Base-by-base conservation (phyloP, 2,888 invertebrate species). In the Alentia gelatinosa region DNA sequence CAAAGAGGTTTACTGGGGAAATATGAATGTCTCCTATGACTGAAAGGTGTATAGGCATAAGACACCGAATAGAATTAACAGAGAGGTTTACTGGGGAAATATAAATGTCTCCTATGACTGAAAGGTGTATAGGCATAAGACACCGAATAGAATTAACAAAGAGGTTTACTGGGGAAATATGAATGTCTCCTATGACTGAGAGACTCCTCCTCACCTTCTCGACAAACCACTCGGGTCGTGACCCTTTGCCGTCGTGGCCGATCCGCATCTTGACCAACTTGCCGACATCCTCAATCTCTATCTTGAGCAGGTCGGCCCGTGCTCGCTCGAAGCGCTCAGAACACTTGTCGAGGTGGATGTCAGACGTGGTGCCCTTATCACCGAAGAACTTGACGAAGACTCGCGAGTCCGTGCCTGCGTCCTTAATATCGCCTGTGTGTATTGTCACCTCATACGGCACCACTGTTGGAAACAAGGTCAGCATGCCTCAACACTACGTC, bases 321-420 rank as follows among this genome's bases (percentile, higher is more conserved):
- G 93, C 96, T 79, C 96, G 92, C 91, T 96, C 96, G 93, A 96
- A 96, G 90, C 95, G 93, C 89, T 96, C 95, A 5, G 94, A 95
- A 40, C 91, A 91, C 91, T 96, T 96, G 19, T 95, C 95, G 3
- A 96, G 93, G 26, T 94, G 92, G 0, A 94, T 90, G 4, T 95
- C 95, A 1, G 94, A 91, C 4, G 95, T 93, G 19, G 95, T 91
- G 0, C 96, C 96, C 47, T 94, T 94, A 33, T 93, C 92, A 42
- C 96, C 96, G 92, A 95, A 96, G 74, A 95, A 94, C 12, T 95
- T 95, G 79, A 96, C 92, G 50, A 94, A 93, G 90, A 96, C 94
- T 91, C 94, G 93, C 91, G 94, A 93, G 91, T 96, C 96, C 0
- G 96, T 96, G 5, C 96, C 96, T 0, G 96, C 96, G 23, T 94